Evolutionary conservation across 2,797 vertebrate species (phyloP), one percentile per base, ranked within the genome.

Genomic region (Pelobates cultripes): DNA sequence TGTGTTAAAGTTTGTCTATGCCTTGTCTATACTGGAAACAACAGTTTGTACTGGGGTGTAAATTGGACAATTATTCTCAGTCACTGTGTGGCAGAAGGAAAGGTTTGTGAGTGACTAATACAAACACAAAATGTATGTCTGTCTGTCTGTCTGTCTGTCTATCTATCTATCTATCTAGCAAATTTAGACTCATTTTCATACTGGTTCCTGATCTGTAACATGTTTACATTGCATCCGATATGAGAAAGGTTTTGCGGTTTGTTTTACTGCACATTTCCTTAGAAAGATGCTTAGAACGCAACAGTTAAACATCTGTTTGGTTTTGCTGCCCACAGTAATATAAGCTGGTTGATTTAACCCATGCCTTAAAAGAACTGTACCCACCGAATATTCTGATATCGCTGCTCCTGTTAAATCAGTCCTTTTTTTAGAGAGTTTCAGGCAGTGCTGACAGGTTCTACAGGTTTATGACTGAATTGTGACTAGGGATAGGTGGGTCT

Each of bases 401-500:
- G 64, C 14, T 14, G 43, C 68, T 76, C 67, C 70, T 76, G 67
- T 45, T 75, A 84, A 84, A 75, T 55, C 77, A 64, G 44, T 75
- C 75, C 45, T 51, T 40, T 83, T 51, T 51, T 71, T 67, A 53
- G n/a, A 83, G 68, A 51, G 14, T 70, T 75, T 14, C 45, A 42
- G 45, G 70, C 17, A 66, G 60, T 68, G 77, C 51, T 84, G 75
- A 80, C 77, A 84, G 57, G 77, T 76, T n/a, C 42, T 66, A 67
- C 68, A 70, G 77, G 77, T 80, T 84, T 84, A 79, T 76, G 57
- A 60, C 13, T 79, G 68, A 71, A 79, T 72, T 75, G 82, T 76
- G 77, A 84, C 71, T 66, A 15, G 73, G 61, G 60, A 84, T 84
- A 75, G 82, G 77, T 76, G 73, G 60, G 77, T 79, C 78, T 76